Conservation (phyloP, 2,797 vertebrate genomes). For the Erpetoichthys calabaricus region DNA sequence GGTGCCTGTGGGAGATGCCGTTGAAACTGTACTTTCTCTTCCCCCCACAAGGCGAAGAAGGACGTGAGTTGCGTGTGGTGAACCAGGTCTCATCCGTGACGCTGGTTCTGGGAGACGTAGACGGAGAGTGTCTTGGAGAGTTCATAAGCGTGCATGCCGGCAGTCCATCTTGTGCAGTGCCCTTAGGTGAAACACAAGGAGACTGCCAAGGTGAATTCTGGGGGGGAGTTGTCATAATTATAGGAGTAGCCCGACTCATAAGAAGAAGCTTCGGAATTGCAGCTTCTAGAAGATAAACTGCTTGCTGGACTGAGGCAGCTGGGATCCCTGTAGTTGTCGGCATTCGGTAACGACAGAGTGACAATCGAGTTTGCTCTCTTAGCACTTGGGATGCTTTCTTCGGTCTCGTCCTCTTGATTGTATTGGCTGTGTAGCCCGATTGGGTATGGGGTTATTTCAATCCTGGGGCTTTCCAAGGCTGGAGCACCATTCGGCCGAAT, state of each 20-base stretch:
- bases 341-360: conserved; percentile 72
- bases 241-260: conserved; percentile 86
- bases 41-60: conserved; percentile 75
- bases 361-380: conserved; percentile 69
- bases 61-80: conserved; percentile 55
- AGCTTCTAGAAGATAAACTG: conserved; percentile 88
- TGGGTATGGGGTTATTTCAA: conserved; percentile 83
- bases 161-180: conserved; percentile 61
- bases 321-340: conserved; percentile 82
- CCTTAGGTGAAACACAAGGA: conserved; percentile 82
- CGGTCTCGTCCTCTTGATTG: conserved; percentile 62
- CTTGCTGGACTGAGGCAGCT: conserved; percentile 88
- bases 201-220: conserved; percentile 96
- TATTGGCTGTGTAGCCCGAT: conserved; percentile 65
- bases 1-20: conserved; percentile 48
- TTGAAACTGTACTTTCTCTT: conserved; percentile 87
- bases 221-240: conserved; percentile 78
- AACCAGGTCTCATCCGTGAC: conserved; percentile 76
- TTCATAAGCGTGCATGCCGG: conserved; percentile 54
- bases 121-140: conserved; percentile 74
- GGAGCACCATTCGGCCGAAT: conserved; percentile 67
- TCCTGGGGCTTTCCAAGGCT: conserved; percentile 80
- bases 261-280: conserved; percentile 88
- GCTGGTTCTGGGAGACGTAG: conserved; percentile 65
- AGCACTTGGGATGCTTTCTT: conserved; percentile 53